Evolutionary conservation across 2,113 vertebrate genomes (phyloP), one percentile per base, ranked within the genome.

Genomic region (Dromiciops gliroides): DNA sequence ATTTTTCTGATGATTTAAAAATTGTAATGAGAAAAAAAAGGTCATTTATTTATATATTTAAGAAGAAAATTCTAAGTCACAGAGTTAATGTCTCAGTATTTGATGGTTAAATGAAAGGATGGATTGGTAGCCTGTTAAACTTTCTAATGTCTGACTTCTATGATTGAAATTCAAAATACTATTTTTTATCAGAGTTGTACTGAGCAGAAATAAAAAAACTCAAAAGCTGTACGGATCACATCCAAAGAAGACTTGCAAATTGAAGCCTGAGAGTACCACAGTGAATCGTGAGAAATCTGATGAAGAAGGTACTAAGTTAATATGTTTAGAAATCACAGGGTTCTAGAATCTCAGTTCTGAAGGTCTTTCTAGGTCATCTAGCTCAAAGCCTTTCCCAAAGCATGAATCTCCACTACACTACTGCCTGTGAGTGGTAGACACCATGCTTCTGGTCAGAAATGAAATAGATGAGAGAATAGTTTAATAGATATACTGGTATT

Each of bases 141-240:
- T 83, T 60, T 31, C n/a, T 83, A 10, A 0, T 19, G 89, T 91
- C 75, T 5, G 3, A 23, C 23, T 93, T 37, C 93, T 51, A 25
- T 4, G 89, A 11, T 23, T 83, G 23, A 93, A 90, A 92, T 10
- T 1, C 48, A n/a, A 75, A 50, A n/a, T n/a, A 90, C 48, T 94
- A 67, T 67, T 92, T 53, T 47, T 51, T 51, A 2, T 49, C 95
- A 98, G 97, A 26, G 48, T 93, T 0, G 7, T 97, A 24, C 92
- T 50, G 47, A 48, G 14, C 0, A 67, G 51, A 50, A 94, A 53
- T 23, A 88, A 48, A 95, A 23, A 48, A 28, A 1, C 7, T 0
- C 5, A 4, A 0, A 2, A 0, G 0, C 0, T 2, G 0, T 0
- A 0, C 1, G 50, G 0, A 0, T 5, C 31, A 47, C 83, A 60